Evolutionary conservation across 2,113 vertebrate genomes (phyloP), one percentile per base, ranked within the genome.

Genomic region (Chitala chitala): DNA sequence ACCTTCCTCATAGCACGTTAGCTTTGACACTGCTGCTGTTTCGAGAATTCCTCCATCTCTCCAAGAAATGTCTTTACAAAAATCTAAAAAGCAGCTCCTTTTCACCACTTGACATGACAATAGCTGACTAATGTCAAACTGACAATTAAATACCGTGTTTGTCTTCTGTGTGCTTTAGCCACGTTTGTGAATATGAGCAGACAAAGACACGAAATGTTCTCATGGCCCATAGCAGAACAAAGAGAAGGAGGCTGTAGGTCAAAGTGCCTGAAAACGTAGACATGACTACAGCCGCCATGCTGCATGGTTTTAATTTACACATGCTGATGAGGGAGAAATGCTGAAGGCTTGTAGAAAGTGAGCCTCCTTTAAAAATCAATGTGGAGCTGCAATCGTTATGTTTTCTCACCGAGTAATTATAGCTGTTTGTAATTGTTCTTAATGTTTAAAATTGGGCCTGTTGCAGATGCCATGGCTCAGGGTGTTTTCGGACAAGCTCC

Each of bases 361-460:
- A 10, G 20, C 24, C 46, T 53, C 12, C 17, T 33, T 51, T 69
- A 9, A 8, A 29, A 53, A 31, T 53, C 20, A 69, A 29, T 36
- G 24, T 9, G 1, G 55, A 61, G 72, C 1, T 82, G 61, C 58
- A 71, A 29, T 48, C 61, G 81, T 85, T 80, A 83, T 78, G 80
- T 83, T 86, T 79, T 81, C 3, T 40, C 61, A 48, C 79, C 80
- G 75, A 84, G 66, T 86, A 86, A 85, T 86, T 84, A 80, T 61
- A 70, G 84, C 80, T 5, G 0, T 70, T 68, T 81, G 42, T 59
- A 82, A 87, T 82, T 75, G 84, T 54, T 81, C 80, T 86, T 80
- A 84, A 64, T 78, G 82, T 72, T 59, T 84, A 77, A 9, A 84
- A 81, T 80, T 81, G 61, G 82, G 61, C 61, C 83, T 76, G 84